Evolutionary conservation across 2,113 vertebrate species (phyloP).

Genomic region (Cervus canadensis): DNA sequence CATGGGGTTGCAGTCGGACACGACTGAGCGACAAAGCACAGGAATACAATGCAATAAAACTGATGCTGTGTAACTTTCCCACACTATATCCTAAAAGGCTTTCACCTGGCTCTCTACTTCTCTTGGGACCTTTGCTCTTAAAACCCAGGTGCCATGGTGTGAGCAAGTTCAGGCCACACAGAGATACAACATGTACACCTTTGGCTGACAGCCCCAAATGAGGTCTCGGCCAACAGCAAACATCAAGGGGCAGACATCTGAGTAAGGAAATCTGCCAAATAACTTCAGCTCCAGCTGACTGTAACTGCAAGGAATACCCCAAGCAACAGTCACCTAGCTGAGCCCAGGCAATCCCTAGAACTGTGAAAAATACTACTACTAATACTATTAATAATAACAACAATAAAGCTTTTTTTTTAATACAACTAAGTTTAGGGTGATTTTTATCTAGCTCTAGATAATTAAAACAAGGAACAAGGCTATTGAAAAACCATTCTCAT

Average conservation of each 20-base stretch:
- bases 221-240: neutral
- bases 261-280: neutral
- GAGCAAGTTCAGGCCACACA: neutral
- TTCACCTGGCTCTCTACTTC: neutral
- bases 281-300: neutral
- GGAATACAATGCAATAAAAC: neutral
- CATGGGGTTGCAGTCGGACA: neutral
- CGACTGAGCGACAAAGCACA: fast-evolving
- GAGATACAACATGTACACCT: neutral
- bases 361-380: neutral
- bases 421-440: neutral
- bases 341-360: neutral
- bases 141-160: neutral
- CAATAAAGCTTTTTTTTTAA: neutral
- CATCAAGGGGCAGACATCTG: neutral
- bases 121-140: neutral
- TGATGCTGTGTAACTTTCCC: neutral
- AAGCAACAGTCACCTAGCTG: neutral
- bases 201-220: neutral
- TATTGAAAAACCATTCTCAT: neutral
- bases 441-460: neutral
- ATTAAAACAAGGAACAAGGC: neutral
- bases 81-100: neutral
- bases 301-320: neutral
- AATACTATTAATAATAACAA: neutral